Evolutionary conservation across 2,888 invertebrate genomes (phyloP), one percentile per base, ranked within the genome.

Genomic region (Leucophora obtusa): DNA sequence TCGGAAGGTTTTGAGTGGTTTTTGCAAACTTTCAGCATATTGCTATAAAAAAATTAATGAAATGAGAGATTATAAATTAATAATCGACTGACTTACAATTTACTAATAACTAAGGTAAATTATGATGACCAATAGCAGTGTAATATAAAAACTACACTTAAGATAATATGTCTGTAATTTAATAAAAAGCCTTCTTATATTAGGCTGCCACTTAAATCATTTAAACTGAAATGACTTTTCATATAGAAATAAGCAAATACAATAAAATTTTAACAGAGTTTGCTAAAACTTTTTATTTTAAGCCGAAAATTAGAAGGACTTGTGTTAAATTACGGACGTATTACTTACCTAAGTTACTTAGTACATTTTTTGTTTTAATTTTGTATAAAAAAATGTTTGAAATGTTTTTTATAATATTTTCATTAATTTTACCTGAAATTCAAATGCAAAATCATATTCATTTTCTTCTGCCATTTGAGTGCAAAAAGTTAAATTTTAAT

Each of bases 361-460:
- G 28, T 28, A 28, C 3, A 28, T 38, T 38, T 38, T 2, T 38
- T 38, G 7, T 38, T 2, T 38, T 38, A 4, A 38, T 38, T 38
- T 15, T 47, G n/a, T n/a, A 3, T 47, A 11, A 38, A 38, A 6
- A 47, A n/a, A 24, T 63, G 54, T 63, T 43, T 38, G 28, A 43
- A 47, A 59, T 38, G 28, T 35, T 18, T 92, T 28, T 28, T n/a
- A n/a, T n/a, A n/a, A n/a, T n/a, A n/a, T 28, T 28, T 7, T 28
- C 1, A 21, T 7, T 28, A 6, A 3, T 6, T 28, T 89, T 91
- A 93, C 93, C 93, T 92, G 92, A 91, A 93, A 93, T 90, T 93
- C 93, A 90, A 92, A 93, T 83, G 92, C 92, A 91, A 93, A 93
- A 90, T 93, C 92, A 90, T 93, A 93, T 86, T 93, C 93, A 89